phyloP scores from a whole-genome alignment of 2,113 vertebrate genomes.

The Psilopsiagon aymara region DNA sequence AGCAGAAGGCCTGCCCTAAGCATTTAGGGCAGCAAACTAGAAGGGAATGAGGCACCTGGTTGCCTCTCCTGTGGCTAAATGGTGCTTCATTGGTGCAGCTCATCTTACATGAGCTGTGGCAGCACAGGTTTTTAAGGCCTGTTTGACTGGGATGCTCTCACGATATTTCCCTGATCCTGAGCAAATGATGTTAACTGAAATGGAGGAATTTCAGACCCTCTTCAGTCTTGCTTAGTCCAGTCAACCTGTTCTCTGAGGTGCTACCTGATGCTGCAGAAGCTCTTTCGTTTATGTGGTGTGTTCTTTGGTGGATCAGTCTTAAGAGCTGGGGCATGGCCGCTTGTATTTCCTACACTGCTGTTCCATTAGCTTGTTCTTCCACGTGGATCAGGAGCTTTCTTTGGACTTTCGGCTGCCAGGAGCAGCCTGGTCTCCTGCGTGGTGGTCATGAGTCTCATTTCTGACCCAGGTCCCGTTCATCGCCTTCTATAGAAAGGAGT shows the following conservation, averaged over 20 bases:
- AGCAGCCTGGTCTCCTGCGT: neutral
- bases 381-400: neutral
- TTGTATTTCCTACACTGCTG: neutral
- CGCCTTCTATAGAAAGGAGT: conserved; percentile 98
- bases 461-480: conserved; percentile 92
- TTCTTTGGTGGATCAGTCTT: neutral
- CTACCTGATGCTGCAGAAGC: neutral
- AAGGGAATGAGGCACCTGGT: neutral
- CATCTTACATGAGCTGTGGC: neutral
- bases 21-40: neutral
- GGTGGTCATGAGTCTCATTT: conserved; percentile 19
- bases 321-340: neutral
- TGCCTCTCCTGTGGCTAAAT: neutral
- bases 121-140: neutral
- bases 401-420: neutral
- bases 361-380: neutral
- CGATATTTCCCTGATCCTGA: neutral
- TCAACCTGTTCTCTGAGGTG: neutral
- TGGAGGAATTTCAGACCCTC: neutral
- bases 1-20: neutral
- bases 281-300: neutral
- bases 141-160: neutral
- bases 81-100: neutral
- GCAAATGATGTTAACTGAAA: neutral
- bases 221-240: neutral